Evolutionary conservation across 1,140 invertebrate genomes (phyloP), one percentile per base, ranked within the genome.

Genomic region (Amphibalanus amphitrite): DNA sequence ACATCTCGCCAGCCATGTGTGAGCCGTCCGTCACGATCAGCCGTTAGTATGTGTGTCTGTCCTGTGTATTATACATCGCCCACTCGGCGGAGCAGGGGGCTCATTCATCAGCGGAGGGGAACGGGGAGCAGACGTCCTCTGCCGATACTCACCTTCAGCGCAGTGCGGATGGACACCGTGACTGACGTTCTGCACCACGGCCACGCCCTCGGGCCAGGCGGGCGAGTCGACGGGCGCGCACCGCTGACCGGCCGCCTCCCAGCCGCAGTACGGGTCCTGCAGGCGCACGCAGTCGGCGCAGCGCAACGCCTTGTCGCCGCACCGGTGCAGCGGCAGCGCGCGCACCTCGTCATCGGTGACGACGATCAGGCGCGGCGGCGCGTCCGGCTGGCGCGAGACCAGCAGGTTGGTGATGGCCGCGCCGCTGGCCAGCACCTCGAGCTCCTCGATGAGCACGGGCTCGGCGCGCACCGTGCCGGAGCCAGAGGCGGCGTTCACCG

Each of bases 231-330:
- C 87, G 73, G 87, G 86, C 59, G 88, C 86, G 80, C 92, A 95
- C 74, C 86, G 83, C 75, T 86, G 83, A 73, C 87, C 85, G 70
- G 87, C 86, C 30, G 86, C 85, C 79, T 94, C 89, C 95, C 96
- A 99, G 17, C 93, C 94, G 83, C 97, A 99, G 80, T 98, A 94
- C 0, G 96, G 96, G 82, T 98, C 96, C 83, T 96, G 93, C 29
- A 98, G 83, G 28, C 86, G 86, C 0, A 99, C 88, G 81, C 97
- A 99, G 71, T 89, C 87, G 72, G 88, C 88, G 81, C 80, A 90
- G 82, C 82, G 23, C 73, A 29, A 28, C 38, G 28, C 38, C 72
- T 59, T 59, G 26, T 30, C 59, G 64, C 0, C 33, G 79, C 96
- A 98, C 77, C 94, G 87, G 76, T 95, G 89, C 23, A 98, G 82